phyloP scores from a whole-genome alignment of 2,888 invertebrate genomes.

The Lumbricus terrestris region DNA sequence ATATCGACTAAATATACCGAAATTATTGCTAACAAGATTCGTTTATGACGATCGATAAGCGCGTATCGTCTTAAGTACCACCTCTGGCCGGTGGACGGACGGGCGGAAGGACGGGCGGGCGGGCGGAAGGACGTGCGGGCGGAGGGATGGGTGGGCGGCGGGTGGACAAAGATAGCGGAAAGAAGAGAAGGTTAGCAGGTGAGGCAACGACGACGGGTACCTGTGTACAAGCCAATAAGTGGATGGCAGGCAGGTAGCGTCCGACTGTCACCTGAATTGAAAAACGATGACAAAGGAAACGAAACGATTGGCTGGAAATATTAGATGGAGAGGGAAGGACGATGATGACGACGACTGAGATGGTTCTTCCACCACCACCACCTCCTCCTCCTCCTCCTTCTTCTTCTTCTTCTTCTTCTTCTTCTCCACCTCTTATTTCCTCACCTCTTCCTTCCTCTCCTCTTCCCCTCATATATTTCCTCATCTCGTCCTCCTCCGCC shows the following conservation, averaged over 20 bases:
- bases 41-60: not conserved
- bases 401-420: not conserved
- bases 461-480: not conserved
- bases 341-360: not conserved
- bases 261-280: conserved; percentile 13
- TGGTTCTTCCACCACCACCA: not conserved
- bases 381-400: not conserved
- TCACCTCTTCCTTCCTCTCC: too few relatives aligned
- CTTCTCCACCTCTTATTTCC: not conserved
- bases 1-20: not conserved
- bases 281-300: not conserved
- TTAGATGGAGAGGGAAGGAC: not conserved
- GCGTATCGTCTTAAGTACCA: not conserved
- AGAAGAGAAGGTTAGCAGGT: not conserved
- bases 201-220: too few relatives aligned
- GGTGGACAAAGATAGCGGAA: not conserved
- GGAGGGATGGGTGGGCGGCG: not conserved
- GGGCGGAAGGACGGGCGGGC: too few relatives aligned
- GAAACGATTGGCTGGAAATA: too few relatives aligned
- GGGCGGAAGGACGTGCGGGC: too few relatives aligned
- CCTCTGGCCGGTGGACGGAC: not conserved
- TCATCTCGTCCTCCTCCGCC: not conserved
- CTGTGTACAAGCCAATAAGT: conserved; percentile 10
- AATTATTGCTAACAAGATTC: not conserved
- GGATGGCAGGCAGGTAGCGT: conserved; percentile 10